Percentiles rank a stretch among this genome's conserved stretches.
These are phyloP conservation scores for Pristionchus arcanus DNA, from an alignment of 2,888 invertebrate species.

Conservation along the genomic window DNA sequence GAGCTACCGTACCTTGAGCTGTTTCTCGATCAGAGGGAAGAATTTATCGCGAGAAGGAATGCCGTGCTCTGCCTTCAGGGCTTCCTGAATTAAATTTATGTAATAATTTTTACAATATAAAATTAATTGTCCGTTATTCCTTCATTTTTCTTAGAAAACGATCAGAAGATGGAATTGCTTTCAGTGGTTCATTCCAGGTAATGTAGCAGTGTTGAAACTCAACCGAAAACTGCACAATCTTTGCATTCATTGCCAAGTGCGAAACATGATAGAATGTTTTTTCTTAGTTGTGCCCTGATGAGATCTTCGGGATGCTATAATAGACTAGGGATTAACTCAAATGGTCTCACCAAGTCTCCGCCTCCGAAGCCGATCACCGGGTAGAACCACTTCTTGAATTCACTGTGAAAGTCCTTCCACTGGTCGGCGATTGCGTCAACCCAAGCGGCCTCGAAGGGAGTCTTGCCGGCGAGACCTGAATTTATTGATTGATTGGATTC, in stretches of 20 bases:
- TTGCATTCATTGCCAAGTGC: no score
- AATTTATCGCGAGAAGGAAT: slow-evolving; percentile 3
- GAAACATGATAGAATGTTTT: slow-evolving; percentile 19
- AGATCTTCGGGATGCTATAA: no score
- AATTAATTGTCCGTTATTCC: no score
- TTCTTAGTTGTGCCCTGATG: neutral
- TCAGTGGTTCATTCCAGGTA: neutral
- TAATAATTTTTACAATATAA: no score
- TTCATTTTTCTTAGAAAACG: no score
- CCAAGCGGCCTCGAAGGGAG: slow-evolving; percentile 61
- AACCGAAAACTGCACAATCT: neutral
- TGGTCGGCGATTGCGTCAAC: slow-evolving; percentile 63
- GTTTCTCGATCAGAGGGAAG: slow-evolving; percentile 39
- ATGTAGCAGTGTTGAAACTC: neutral
- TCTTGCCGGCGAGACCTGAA: slow-evolving; percentile 62
- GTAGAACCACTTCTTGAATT: slow-evolving; percentile 61
- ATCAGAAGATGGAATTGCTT: neutral
- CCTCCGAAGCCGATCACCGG: slow-evolving; percentile 62
- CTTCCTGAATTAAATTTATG: neutral
- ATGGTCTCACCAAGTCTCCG: slow-evolving; percentile 59
- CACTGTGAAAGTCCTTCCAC: slow-evolving; percentile 62
- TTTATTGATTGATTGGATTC: no score
- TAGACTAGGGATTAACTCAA: no score
- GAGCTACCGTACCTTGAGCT: neutral
- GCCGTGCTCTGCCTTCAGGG: slow-evolving; percentile 12